phyloP scores from a whole-genome alignment of 2,113 vertebrate genomes.

The Cheilinus undulatus region DNA sequence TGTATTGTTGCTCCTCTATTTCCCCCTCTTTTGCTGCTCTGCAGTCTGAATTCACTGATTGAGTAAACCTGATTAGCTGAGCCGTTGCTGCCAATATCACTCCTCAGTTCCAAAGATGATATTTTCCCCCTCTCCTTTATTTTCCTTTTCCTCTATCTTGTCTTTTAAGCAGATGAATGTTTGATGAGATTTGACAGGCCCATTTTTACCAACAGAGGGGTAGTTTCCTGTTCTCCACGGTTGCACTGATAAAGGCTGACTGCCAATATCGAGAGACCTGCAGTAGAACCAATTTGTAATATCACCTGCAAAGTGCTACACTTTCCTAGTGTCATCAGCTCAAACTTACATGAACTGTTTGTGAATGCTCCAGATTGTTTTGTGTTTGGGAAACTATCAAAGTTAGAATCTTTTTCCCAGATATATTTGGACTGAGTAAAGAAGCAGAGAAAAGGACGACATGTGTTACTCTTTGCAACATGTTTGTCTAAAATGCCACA shows the following conservation, averaged over 20 bases:
- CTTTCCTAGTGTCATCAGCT: background rate
- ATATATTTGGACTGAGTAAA: background rate
- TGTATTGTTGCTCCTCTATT: slow-evolving; percentile 31
- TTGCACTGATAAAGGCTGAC: slow-evolving; percentile 39
- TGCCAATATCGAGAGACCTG: slow-evolving; percentile 33
- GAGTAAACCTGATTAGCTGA: slow-evolving; percentile 69
- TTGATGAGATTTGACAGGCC: slow-evolving; percentile 59
- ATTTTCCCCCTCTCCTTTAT: slow-evolving; percentile 7
- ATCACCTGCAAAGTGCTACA: slow-evolving; percentile 23
- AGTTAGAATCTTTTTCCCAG: too few species aligned
- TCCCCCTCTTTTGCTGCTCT: slow-evolving; percentile 42
- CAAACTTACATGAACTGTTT: background rate
- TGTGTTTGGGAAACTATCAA: background rate
- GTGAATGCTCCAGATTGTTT: background rate
- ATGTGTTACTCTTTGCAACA: background rate
- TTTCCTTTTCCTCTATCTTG: slow-evolving; percentile 43
- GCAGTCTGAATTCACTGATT: slow-evolving; percentile 61
- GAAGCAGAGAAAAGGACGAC: background rate
- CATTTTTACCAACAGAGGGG: slow-evolving; percentile 40
- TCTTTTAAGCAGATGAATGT: slow-evolving; percentile 56
- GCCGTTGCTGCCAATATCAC: slow-evolving; percentile 50
- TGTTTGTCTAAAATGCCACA: background rate
- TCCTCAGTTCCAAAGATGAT: slow-evolving; percentile 40
- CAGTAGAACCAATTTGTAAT: slow-evolving; percentile 28
- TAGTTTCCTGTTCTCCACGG: slow-evolving; percentile 33